Percentiles rank a stretch among this genome's conserved stretches.
phyloP scores from a whole-genome alignment of 2,113 vertebrate genomes.

The Cyphomyrus plagiostoma region DNA sequence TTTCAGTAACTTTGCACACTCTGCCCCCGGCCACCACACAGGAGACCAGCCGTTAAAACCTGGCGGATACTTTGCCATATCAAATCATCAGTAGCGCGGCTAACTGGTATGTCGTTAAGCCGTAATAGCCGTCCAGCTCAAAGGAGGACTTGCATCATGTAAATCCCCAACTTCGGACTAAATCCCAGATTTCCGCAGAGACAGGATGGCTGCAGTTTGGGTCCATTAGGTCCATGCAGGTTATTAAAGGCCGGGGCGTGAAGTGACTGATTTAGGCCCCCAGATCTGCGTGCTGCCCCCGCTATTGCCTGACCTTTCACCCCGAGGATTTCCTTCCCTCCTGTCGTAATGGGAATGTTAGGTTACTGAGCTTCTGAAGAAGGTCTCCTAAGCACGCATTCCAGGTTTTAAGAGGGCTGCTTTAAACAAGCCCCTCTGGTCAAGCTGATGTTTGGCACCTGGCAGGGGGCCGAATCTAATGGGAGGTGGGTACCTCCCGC shows the following conservation, averaged over 20 bases:
- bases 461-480: background rate
- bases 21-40: background rate
- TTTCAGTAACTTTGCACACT: background rate
- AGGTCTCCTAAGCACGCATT: constrained; percentile 9
- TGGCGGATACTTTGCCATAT: background rate
- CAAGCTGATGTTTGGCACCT: background rate
- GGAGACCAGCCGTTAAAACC: background rate
- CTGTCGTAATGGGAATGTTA: constrained; percentile 1
- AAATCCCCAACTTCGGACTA: background rate
- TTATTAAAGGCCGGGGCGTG: background rate
- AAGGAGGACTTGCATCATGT: background rate
- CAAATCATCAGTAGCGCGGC: background rate
- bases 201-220: background rate
- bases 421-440: background rate
- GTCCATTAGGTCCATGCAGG: constrained; percentile 2
- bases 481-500: background rate
- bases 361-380: background rate
- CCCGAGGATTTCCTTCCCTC: constrained; percentile 20
- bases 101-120: background rate
- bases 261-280: constrained; percentile 5
- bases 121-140: background rate
- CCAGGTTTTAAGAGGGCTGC: constrained; percentile 13
- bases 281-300: background rate
- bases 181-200: constrained; percentile 12
- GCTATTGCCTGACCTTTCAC: constrained; percentile 28